Percentiles rank a stretch among this genome's conserved stretches.
These are phyloP conservation scores for Desmophyllum pertusum DNA, from an alignment of 92 coral and sea anemone genomes.

Conservation along the genomic window DNA sequence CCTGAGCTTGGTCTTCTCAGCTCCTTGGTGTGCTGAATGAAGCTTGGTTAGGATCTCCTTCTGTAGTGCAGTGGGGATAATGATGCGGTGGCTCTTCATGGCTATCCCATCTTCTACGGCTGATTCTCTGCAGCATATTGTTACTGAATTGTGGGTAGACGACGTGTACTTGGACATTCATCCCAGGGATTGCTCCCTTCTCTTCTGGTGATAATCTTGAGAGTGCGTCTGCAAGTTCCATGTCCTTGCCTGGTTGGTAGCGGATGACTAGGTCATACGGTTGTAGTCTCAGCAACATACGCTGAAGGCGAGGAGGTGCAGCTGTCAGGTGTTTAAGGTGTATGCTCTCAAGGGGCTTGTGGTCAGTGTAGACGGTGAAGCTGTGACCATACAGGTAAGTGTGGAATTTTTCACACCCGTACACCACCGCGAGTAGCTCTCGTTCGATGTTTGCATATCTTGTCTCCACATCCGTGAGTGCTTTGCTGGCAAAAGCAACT, in stretches of 20 bases:
- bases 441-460: slow-evolving; percentile 43
- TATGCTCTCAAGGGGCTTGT: slow-evolving; percentile 43
- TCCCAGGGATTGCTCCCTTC: too few relatives aligned
- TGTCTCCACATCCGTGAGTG: slow-evolving; percentile 39
- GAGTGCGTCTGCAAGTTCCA: too few relatives aligned
- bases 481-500: slow-evolving; percentile 57
- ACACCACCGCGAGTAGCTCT: slow-evolving; percentile 47
- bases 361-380: slow-evolving; percentile 24
- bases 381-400: slow-evolving; percentile 17
- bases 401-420: slow-evolving; percentile 44
- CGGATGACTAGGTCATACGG: slow-evolving; percentile 26
- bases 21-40: slow-evolving; percentile 51
- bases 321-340: slow-evolving; percentile 35
- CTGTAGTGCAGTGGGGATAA: slow-evolving; percentile 15
- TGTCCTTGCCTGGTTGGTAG: too few relatives aligned
- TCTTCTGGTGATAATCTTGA: neutral
- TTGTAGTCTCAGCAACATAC: slow-evolving; percentile 37
- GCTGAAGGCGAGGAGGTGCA: slow-evolving; percentile 34
- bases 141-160: too few relatives aligned
- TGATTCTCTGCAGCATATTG: neutral
- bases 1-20: slow-evolving; percentile 61
- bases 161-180: too few relatives aligned
- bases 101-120: slow-evolving; percentile 1
- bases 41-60: too few relatives aligned
- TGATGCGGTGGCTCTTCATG: slow-evolving; percentile 24